Base-by-base conservation (phyloP, 1,140 invertebrate species). In the Trachymyrmex cornetzi region DNA sequence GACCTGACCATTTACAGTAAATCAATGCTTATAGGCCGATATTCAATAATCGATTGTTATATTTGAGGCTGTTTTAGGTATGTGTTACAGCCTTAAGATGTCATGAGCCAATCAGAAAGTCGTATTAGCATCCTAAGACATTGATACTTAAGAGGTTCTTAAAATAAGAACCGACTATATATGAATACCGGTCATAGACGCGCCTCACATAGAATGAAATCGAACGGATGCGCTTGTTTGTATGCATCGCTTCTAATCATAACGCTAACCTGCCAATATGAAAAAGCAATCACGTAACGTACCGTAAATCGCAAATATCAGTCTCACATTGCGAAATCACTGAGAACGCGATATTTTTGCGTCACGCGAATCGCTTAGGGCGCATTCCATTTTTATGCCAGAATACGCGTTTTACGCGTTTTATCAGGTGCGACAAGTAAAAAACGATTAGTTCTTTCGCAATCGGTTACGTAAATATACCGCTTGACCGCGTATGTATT, bases 381-480 rank as follows among this genome's bases (percentile, higher is more conserved):
- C 22, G 53, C 34, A 16, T 81, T 7, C 34, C 67, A 74, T 48
- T 82, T 74, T 74, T 61, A 48, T 7, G 19, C 14, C 7, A 24
- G 34, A 61, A 75, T n/a, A 34, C 22, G 59, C 38, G 16, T 79
- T 64, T 30, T 5, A 24, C 22, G 75, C 24, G 19, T 81, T 71
- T 44, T 16, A 3, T 11, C n/a, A 44, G 53, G 6, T 27, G 19
- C 16, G 38, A 50, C 24, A 34, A 38, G 30, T 61, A n/a, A 59
- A 30, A 27, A 74, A 75, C 80, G 27, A 75, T 84, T 14, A 5
- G 9, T 27, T 50, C 3, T 84, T 84, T 84, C 38, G 69, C 55
- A 84, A 84, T 48, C 55, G 55, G 48, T 84, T 84, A 61, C 27
- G 7, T 48, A 84, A 84, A 30, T 72, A 44, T 44, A n/a, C 30